These are phyloP conservation scores for Myanophis thanlyinensis DNA, from an alignment of 2,113 vertebrate genomes.

Conservation along the genomic window DNA sequence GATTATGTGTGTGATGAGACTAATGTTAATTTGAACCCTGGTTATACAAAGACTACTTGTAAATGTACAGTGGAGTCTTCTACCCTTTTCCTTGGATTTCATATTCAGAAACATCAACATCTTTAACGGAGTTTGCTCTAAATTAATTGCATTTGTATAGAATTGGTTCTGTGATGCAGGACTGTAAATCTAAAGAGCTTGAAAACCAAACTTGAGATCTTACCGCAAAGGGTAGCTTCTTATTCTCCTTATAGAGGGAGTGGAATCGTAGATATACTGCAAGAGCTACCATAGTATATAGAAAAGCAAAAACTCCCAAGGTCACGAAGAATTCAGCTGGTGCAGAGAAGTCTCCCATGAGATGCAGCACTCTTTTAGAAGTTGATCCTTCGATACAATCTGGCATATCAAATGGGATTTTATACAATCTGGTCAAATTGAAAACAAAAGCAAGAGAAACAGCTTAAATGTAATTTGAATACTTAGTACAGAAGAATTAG, in stretches of 20 bases:
- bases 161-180: neutral
- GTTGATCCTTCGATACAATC: slow-evolving; percentile 51
- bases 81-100: neutral
- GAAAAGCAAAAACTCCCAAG: slow-evolving; percentile 88
- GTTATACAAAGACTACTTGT: neutral
- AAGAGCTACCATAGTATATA: slow-evolving; percentile 85
- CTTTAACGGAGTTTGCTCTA: neutral
- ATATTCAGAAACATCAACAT: neutral
- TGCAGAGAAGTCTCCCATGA: slow-evolving; percentile 84
- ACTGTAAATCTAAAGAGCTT: neutral
- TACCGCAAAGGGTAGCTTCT: slow-evolving; percentile 80
- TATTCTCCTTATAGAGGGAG: slow-evolving; percentile 78
- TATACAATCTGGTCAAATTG: slow-evolving; percentile 74
- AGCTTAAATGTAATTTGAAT: neutral
- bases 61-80: neutral
- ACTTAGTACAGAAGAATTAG: neutral
- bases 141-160: neutral
- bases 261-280: slow-evolving; percentile 89
- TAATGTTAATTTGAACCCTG: neutral
- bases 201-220: slow-evolving; percentile 45
- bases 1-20: neutral
- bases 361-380: slow-evolving; percentile 51
- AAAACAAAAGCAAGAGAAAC: neutral
- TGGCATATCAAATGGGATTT: slow-evolving; percentile 73
- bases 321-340: slow-evolving; percentile 90